These are phyloP conservation scores for Polyergus mexicanus DNA, from an alignment of 1,140 invertebrate species.

Conservation along the genomic window DNA sequence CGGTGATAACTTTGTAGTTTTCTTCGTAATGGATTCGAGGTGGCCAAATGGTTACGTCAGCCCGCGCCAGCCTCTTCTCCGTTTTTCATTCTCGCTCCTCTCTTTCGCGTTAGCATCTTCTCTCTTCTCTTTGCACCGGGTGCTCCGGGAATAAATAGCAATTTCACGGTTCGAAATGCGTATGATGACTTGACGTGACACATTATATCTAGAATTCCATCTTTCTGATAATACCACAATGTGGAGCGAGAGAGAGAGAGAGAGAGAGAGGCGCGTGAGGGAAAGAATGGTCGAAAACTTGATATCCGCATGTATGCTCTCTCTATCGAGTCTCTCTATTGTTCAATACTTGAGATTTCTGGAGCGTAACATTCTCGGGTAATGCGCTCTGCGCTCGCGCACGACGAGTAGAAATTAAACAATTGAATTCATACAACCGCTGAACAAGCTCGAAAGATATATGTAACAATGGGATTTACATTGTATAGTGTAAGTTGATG, in stretches of 20 bases:
- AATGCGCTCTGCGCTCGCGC: slow-evolving; percentile 50
- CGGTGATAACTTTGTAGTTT: slow-evolving; percentile 73
- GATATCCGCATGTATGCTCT: slow-evolving; percentile 47
- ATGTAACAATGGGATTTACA: slow-evolving; percentile 45
- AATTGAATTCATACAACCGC: slow-evolving; percentile 42
- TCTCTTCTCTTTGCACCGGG: slow-evolving; percentile 29
- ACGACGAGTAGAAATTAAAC: slow-evolving; percentile 54
- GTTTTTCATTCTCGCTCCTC: background rate
- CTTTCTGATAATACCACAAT: slow-evolving; percentile 40
- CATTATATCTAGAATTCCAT: slow-evolving; percentile 67
- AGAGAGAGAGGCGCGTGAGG: background rate
- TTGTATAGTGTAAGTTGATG: background rate
- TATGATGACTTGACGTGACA: slow-evolving; percentile 58
- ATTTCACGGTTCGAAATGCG: slow-evolving; percentile 69
- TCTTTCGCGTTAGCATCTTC: background rate
- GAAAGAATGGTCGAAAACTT: slow-evolving; percentile 41
- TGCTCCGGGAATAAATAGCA: slow-evolving; percentile 72
- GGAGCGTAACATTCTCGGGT: slow-evolving; percentile 58
- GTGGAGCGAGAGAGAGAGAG: background rate
- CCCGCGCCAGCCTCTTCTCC: slow-evolving; percentile 4
- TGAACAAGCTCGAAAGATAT: slow-evolving; percentile 42
- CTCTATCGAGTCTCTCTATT: slow-evolving; percentile 22
- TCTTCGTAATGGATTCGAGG: slow-evolving; percentile 73
- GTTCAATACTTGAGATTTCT: slow-evolving; percentile 64
- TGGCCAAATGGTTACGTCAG: slow-evolving; percentile 74